These are phyloP conservation scores for Semaprochilodus insignis DNA, from an alignment of 2,797 vertebrate genomes.

Conservation along the genomic window DNA sequence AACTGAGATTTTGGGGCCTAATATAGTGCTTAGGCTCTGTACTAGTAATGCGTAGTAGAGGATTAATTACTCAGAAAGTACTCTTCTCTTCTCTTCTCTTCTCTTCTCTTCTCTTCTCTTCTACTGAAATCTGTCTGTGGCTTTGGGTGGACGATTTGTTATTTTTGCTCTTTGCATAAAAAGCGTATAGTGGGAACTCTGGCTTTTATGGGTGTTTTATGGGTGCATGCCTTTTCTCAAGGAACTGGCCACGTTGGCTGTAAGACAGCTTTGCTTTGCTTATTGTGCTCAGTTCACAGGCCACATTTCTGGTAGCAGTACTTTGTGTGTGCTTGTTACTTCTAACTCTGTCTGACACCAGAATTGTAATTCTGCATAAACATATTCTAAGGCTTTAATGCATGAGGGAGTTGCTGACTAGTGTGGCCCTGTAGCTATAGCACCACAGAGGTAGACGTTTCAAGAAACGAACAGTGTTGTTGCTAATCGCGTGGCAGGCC, in stretches of 20 bases:
- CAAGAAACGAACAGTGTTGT: not conserved
- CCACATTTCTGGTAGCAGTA: not conserved
- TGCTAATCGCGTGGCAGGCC: not conserved
- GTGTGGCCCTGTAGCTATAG: not conserved
- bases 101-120: not conserved
- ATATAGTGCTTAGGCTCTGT: not conserved
- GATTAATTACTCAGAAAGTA: not conserved
- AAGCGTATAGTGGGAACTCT: constrained; percentile 4
- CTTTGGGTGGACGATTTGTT: constrained; percentile 17
- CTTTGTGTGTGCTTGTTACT: not conserved
- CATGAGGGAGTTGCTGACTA: not conserved
- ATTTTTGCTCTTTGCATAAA: constrained; percentile 26
- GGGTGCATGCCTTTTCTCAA: constrained; percentile 22
- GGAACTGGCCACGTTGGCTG: not conserved
- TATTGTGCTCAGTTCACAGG: not conserved
- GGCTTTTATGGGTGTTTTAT: no score
- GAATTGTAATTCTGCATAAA: not conserved
- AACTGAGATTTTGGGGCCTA: not conserved
- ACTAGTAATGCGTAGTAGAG: not conserved
- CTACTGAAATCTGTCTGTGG: not conserved
- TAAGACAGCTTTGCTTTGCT: not conserved
- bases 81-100: not conserved
- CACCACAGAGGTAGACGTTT: no score
- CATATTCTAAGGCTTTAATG: not conserved
- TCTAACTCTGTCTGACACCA: not conserved